Evolutionary conservation across 2,113 vertebrate genomes (phyloP), one percentile per base, ranked within the genome.

Genomic region (Lepisosteus osseus): DNA sequence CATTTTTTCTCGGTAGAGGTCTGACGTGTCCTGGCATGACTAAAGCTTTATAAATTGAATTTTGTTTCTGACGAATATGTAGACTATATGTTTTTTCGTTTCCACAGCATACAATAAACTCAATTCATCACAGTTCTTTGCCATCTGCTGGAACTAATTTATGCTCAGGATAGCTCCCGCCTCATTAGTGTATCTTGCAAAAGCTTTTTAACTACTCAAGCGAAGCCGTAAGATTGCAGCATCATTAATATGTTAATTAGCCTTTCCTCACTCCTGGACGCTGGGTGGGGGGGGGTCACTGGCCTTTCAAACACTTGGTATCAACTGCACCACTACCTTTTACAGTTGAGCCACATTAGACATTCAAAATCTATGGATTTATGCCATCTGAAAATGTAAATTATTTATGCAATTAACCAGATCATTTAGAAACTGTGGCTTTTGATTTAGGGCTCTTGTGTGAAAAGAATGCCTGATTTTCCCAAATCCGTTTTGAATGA

Each of bases 161-260:
- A 66, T 66, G 64, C 64, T 44, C 43, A 15, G 64, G 40, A 66
- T 42, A 47, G 12, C 13, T 2, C 14, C 64, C 43, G 44, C 43
- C 64, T 47, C 64, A 66, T 66, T 47, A 66, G 42, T 66, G 42
- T 14, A 66, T 66, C 64, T 44, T 45, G 64, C 64, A 66, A 66
- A 29, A 66, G 64, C 64, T 47, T 66, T 66, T 45, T 41, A 66
- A 44, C 42, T 44, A 45, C 15, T 47, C 12, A 13, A 66, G 64
- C 64, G 42, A 66, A n/a, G 64, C 47, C 64, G 6, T 42, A 11
- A 66, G 64, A 66, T 66, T 66, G 64, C 43, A 66, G 64, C 43
- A 66, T 66, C 64, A 66, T 66, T 66, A 66, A 66, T 66, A 66
- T 66, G 64, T 66, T 66, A 66, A 66, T 66, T 42, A 66, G 64